These are phyloP conservation scores for Rhipidura dahli DNA, from an alignment of 2,113 vertebrate species.

Conservation along the genomic window DNA sequence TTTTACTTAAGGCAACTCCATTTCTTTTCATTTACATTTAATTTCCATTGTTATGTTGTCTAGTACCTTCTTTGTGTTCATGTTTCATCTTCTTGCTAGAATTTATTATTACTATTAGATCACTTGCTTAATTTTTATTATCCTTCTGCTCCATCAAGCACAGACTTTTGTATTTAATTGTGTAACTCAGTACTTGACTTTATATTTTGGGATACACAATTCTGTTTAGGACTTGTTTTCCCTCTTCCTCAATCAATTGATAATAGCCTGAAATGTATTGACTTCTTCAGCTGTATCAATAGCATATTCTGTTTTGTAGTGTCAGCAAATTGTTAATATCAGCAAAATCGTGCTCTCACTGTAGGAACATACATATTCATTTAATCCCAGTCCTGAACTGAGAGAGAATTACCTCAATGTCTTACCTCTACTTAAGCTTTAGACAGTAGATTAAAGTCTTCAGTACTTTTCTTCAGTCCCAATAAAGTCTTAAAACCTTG, in stretches of 20 bases:
- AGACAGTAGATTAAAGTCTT: background rate
- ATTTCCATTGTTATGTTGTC: background rate
- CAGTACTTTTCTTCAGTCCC: background rate
- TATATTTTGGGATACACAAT: background rate
- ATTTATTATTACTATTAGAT: background rate
- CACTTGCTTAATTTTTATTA: constrained; percentile 7
- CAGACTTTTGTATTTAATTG: background rate
- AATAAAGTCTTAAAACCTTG: background rate
- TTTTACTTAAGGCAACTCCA: background rate
- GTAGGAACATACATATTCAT: background rate
- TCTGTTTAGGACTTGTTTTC: background rate
- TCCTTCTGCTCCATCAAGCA: background rate
- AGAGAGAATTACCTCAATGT: background rate
- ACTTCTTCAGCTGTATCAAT: background rate
- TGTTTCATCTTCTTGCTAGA: background rate
- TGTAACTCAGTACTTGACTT: background rate
- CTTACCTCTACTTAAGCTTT: background rate
- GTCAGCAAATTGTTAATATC: constrained; percentile 4
- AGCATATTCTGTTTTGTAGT: background rate
- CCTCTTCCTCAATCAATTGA: background rate
- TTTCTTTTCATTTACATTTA: background rate
- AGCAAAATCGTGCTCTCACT: background rate
- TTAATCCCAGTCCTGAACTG: background rate
- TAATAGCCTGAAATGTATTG: constrained; percentile 7
- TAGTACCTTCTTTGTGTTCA: background rate